Evolutionary conservation across 2,113 vertebrate species (phyloP).

Genomic region (Tyrannus savana): DNA sequence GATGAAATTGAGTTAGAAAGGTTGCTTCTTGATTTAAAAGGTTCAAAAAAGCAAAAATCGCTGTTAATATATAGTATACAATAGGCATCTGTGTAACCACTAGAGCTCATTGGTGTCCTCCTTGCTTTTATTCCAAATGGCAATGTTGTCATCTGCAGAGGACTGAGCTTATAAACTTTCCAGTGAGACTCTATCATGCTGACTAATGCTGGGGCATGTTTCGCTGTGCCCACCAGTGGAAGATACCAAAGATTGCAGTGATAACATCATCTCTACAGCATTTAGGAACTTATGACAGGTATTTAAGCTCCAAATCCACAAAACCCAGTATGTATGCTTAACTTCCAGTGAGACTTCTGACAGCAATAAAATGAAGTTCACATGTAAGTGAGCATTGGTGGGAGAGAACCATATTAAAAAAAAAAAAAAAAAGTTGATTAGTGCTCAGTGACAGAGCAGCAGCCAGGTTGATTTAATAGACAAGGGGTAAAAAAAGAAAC

Average conservation of each 20-base stretch:
- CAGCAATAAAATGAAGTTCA: neutral
- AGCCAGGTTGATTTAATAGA: neutral
- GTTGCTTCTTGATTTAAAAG: neutral
- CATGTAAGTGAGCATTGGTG: neutral
- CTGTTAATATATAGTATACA: neutral
- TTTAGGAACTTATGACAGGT: neutral
- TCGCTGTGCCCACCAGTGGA: neutral
- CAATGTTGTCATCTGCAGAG: neutral
- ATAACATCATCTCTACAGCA: neutral
- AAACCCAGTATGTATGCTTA: neutral
- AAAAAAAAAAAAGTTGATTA: neutral
- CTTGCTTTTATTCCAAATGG: neutral
- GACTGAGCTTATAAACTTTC: neutral
- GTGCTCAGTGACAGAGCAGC: neutral
- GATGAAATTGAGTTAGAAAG: neutral
- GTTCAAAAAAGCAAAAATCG: neutral
- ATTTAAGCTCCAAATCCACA: neutral
- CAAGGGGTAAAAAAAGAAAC: neutral
- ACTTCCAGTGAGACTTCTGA: neutral
- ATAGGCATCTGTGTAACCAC: neutral
- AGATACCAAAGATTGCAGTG: neutral
- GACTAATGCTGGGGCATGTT: neutral
- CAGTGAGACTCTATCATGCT: neutral
- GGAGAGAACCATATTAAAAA: neutral
- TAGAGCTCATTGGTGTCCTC: constrained; percentile 11